Percentiles rank a stretch among this genome's conserved stretches.
phyloP scores from a whole-genome alignment of 2,888 invertebrate species.

The Melanostoma mellinum region DNA sequence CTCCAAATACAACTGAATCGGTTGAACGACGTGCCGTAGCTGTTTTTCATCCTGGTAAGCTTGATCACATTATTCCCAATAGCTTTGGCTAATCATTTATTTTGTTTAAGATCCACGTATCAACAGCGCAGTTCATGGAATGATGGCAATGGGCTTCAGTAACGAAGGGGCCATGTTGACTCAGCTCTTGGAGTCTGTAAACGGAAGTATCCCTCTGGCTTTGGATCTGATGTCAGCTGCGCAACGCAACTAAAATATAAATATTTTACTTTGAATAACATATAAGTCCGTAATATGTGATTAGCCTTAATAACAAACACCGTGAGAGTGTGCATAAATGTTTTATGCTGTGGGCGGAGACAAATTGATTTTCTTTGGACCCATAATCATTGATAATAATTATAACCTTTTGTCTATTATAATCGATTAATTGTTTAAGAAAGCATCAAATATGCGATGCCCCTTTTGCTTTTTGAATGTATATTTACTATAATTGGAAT shows the following conservation, averaged over 20 bases:
- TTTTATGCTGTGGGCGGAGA: neutral
- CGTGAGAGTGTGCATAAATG: too few species aligned
- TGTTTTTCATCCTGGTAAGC: slow-evolving; percentile 77
- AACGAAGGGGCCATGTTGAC: slow-evolving; percentile 85
- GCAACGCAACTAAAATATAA: slow-evolving; percentile 73
- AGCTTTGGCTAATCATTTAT: neutral
- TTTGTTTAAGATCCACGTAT: slow-evolving; percentile 81
- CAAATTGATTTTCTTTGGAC: neutral
- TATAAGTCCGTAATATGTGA: too few species aligned
- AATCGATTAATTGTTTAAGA: slow-evolving; percentile 47
- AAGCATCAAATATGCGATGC: slow-evolving; percentile 16
- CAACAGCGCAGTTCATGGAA: slow-evolving; percentile 86
- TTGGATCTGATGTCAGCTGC: slow-evolving; percentile 79
- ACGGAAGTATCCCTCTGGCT: slow-evolving; percentile 80
- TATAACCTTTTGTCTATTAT: slow-evolving; percentile 30
- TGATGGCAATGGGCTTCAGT: slow-evolving; percentile 92
- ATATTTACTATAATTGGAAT: slow-evolving; percentile 41
- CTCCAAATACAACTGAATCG: slow-evolving; percentile 43
- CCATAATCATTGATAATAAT: neutral
- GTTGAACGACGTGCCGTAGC: slow-evolving; percentile 74
- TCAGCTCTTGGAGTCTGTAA: slow-evolving; percentile 79
- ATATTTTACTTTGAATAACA: too few species aligned
- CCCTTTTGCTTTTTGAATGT: slow-evolving; percentile 29
- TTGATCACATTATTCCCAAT: slow-evolving; percentile 6
- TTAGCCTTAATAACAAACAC: too few species aligned